A percentile compares a stretch with the other conserved stretches of the same genome.
phyloP scores from a whole-genome alignment of 2,888 invertebrate genomes.

The Crioceris asparagi region DNA sequence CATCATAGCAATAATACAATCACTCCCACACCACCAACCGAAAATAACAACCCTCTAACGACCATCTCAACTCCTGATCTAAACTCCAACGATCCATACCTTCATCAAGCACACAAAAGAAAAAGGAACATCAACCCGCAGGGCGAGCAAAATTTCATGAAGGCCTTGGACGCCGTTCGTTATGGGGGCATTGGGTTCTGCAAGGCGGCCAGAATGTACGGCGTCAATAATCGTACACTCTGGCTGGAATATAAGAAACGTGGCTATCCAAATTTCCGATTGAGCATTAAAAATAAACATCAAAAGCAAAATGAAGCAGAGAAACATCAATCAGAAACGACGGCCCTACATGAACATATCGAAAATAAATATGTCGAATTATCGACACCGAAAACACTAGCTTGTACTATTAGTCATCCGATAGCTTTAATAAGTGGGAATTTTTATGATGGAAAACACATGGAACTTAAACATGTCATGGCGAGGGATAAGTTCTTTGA shows the following conservation, averaged over 20 bases:
- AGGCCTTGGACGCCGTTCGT: constrained; percentile 71
- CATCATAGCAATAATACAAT: constrained; percentile 20
- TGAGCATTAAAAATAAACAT: constrained; percentile 66
- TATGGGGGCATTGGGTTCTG: constrained; percentile 78
- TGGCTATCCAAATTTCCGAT: constrained; percentile 70
- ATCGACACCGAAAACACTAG: constrained; percentile 29
- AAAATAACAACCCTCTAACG: constrained; percentile 15
- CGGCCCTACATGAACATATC: constrained; percentile 35
- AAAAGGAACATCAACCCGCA: constrained; percentile 71
- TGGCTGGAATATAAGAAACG: constrained; percentile 80
- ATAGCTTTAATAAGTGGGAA: constrained; percentile 52
- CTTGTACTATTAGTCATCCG: constrained; percentile 36
- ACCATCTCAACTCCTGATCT: constrained; percentile 24
- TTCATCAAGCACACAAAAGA: constrained; percentile 40
- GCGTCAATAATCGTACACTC: constrained; percentile 73
- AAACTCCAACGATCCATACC: constrained; percentile 10
- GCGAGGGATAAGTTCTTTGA: constrained; percentile 34
- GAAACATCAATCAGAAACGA: constrained; percentile 34
- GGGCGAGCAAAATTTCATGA: constrained; percentile 71
- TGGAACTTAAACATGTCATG: constrained; percentile 56
- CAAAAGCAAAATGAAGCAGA: constrained; percentile 27
- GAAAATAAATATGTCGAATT: constrained; percentile 35
- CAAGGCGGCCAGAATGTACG: constrained; percentile 73
- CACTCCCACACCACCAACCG: constrained; percentile 4
- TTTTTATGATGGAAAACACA: constrained; percentile 59